phyloP scores from a whole-genome alignment of 2,113 vertebrate genomes.

The Cercocebus atys region DNA sequence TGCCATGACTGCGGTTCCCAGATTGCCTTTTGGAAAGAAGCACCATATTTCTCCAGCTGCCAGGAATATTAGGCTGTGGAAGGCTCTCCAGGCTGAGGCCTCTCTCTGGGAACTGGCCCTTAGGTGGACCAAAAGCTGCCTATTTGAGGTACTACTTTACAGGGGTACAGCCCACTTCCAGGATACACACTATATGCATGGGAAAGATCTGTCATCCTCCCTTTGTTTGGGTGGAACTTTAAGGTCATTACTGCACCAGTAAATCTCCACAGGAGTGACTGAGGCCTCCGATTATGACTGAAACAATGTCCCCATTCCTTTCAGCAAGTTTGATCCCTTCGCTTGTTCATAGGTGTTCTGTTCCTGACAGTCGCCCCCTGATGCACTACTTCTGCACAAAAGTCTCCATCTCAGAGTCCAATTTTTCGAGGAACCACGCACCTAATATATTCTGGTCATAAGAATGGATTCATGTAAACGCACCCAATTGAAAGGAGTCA shows the following conservation, averaged over 20 bases:
- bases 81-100: no score
- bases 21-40: no score
- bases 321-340: background rate
- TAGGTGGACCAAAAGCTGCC: no score
- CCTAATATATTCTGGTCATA: background rate
- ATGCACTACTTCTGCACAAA: background rate
- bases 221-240: background rate
- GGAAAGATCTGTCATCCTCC: background rate
- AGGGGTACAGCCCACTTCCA: no score
- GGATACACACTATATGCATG: no score
- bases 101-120: no score
- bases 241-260: background rate
- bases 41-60: no score
- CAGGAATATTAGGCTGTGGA: no score
- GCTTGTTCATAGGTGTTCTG: rapidly evolving
- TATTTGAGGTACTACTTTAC: background rate
- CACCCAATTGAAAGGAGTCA: background rate
- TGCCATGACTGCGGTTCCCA: no score
- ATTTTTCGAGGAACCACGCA: background rate
- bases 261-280: background rate
- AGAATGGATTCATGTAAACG: background rate
- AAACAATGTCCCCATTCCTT: background rate
- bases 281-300: background rate
- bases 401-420: background rate
- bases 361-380: background rate